Evolutionary conservation across 2,797 vertebrate species (phyloP).

Genomic region (Salmo trutta): DNA sequence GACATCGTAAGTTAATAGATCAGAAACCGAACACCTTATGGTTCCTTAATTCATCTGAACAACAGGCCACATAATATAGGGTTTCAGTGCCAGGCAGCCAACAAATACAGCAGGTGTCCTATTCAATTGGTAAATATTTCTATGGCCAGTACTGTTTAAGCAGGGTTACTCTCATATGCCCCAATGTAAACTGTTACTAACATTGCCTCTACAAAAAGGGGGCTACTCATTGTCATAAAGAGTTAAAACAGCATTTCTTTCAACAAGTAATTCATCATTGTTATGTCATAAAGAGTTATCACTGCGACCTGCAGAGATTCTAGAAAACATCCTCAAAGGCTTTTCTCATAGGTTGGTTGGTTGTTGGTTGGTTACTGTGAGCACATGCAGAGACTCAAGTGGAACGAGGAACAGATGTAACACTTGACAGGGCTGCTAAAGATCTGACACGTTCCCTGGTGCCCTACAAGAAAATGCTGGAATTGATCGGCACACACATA

Average conservation of each 20-base stretch:
- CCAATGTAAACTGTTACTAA: not conserved
- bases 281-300: not conserved
- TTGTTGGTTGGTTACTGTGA: too few relatives aligned
- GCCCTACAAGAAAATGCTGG: too few relatives aligned
- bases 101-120: not conserved
- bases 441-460: too few relatives aligned
- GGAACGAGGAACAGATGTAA: too few relatives aligned
- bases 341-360: too few relatives aligned
- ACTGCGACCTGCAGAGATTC: not conserved
- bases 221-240: not conserved
- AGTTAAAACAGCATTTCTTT: not conserved
- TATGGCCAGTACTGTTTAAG: not conserved
- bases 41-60: not conserved
- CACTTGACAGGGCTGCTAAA: too few relatives aligned
- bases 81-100: not conserved
- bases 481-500: not conserved
- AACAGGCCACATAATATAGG: slow-evolving; percentile 5
- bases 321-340: too few relatives aligned
- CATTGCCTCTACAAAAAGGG: not conserved
- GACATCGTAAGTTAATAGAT: not conserved
- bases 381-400: too few relatives aligned
- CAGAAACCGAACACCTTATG: not conserved
- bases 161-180: not conserved
- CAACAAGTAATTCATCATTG: not conserved
- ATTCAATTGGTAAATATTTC: not conserved